These are phyloP conservation scores for Echinarachnius parma DNA, from an alignment of 53 echinoderm and acorn worm species.

Conservation along the genomic window DNA sequence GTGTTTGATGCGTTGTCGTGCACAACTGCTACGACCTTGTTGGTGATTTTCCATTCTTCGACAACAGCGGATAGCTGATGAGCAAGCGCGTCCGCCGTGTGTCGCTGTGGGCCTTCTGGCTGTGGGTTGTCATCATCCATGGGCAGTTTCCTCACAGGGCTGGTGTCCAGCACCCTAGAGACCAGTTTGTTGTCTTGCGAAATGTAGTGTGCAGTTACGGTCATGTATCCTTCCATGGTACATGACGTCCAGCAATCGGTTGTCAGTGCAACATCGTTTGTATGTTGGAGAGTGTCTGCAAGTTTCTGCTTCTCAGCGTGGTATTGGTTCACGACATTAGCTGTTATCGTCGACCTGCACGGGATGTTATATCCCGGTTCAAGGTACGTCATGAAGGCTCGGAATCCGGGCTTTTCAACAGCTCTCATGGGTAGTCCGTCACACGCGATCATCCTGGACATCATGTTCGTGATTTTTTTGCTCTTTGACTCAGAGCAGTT, in stretches of 20 bases:
- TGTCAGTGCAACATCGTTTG: conserved; percentile 22
- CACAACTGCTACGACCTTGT: conserved; percentile 44
- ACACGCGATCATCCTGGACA: conserved; percentile 26
- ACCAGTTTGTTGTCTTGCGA: too few relatives aligned
- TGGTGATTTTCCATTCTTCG: conserved; percentile 32
- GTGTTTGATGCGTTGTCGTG: conserved; percentile 63
- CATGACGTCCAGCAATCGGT: conserved; percentile 37
- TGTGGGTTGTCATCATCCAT: conserved; percentile 4
- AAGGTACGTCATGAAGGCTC: conserved; percentile 5
- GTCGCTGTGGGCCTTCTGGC: conserved; percentile 35
- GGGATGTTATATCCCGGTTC: conserved; percentile 46
- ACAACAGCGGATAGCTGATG: conserved; percentile 25
- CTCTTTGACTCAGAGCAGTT: too few relatives aligned
- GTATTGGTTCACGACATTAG: conserved; percentile 17
- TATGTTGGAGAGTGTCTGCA: conserved; percentile 1
- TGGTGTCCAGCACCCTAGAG: conserved; percentile 33
- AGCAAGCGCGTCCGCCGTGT: conserved; percentile 38
- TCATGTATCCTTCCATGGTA: conserved; percentile 29
- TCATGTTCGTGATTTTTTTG: conserved; percentile 26
- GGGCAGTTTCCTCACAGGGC: conserved; percentile 12
- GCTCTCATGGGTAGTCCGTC: conserved; percentile 34
- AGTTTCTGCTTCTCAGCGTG: conserved; percentile 8
- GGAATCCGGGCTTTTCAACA: conserved; percentile 29
- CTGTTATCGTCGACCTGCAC: conserved; percentile 15
- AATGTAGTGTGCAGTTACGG: conserved; percentile 39